Percentiles rank a stretch among this genome's conserved stretches.
These are phyloP conservation scores for Bhutanitis thaidina DNA, from an alignment of 2,888 invertebrate genomes.

Conservation along the genomic window DNA sequence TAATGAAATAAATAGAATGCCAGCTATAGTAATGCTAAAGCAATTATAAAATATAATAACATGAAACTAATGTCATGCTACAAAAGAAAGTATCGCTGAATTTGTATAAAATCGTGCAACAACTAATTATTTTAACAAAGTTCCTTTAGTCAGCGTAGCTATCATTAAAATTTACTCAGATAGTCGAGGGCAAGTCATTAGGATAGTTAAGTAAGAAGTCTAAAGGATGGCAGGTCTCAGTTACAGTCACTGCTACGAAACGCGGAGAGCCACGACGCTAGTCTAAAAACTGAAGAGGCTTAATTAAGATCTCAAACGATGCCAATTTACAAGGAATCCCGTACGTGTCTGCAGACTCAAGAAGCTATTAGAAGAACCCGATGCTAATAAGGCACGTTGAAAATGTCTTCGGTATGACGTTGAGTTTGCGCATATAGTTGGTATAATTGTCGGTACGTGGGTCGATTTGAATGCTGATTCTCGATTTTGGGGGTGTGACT, in stretches of 20 bases:
- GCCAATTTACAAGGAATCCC: conserved; percentile 70
- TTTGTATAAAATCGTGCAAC: too few species aligned
- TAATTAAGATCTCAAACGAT: conserved; percentile 73
- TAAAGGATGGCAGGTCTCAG: conserved; percentile 15
- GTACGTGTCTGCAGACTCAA: conserved; percentile 54
- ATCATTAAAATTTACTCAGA: conserved; percentile 14
- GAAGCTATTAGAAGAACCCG: conserved; percentile 47
- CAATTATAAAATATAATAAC: too few species aligned
- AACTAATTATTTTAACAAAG: not conserved
- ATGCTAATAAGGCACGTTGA: conserved; percentile 30
- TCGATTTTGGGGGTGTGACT: conserved; percentile 35
- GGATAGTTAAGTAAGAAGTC: conserved; percentile 17
- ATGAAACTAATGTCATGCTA: too few species aligned
- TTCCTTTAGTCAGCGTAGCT: not conserved
- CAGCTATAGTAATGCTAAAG: too few species aligned
- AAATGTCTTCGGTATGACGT: conserved; percentile 15
- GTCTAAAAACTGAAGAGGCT: conserved; percentile 70
- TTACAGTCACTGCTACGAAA: conserved; percentile 6
- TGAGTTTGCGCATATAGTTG: conserved; percentile 25
- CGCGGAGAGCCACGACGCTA: conserved; percentile 31
- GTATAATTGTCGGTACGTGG: conserved; percentile 54
- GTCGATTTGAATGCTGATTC: conserved; percentile 43
- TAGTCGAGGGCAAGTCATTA: conserved; percentile 10
- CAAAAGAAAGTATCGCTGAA: too few species aligned
- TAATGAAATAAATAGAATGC: too few species aligned